Percentiles rank a stretch among this genome's conserved stretches.
phyloP scores from a whole-genome alignment of 2,888 invertebrate species.

The Caenorhabditis sp. region DNA sequence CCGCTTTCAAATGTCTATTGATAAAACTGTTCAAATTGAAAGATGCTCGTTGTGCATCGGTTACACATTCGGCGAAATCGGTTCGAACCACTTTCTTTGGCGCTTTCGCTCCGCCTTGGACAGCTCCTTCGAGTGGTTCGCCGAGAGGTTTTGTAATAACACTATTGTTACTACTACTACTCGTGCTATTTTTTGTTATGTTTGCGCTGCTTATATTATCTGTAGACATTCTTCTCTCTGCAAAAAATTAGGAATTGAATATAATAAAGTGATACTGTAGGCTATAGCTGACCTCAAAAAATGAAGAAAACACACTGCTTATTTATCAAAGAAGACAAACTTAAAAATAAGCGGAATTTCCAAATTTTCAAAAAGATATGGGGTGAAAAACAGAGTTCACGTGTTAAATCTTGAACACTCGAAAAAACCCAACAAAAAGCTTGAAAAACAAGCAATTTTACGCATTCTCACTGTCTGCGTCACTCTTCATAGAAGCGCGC shows the following conservation, averaged over 20 bases:
- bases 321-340: not conserved
- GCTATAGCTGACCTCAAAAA: not conserved
- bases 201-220: not conserved
- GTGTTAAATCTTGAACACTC: too few species aligned
- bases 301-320: not conserved
- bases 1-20: not conserved
- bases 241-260: not conserved
- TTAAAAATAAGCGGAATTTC: not conserved
- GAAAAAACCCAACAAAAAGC: too few species aligned
- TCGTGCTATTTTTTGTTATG: not conserved
- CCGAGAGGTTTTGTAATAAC: not conserved
- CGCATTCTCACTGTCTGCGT: too few species aligned
- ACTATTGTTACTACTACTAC: not conserved
- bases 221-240: slow-evolving; percentile 1
- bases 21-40: slow-evolving; percentile 7
- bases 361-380: too few species aligned
- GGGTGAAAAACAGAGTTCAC: too few species aligned
- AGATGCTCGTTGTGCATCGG: not conserved
- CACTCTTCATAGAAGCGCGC: too few species aligned
- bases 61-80: slow-evolving; percentile 1
- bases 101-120: not conserved
- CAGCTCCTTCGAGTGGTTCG: not conserved
- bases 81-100: slow-evolving; percentile 2
- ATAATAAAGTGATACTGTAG: too few species aligned
- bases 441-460: too few species aligned